A percentile compares a stretch with the other conserved stretches of the same genome.
These are phyloP conservation scores for Dicaeum eximium DNA, from an alignment of 2,113 vertebrate genomes.

Conservation along the genomic window DNA sequence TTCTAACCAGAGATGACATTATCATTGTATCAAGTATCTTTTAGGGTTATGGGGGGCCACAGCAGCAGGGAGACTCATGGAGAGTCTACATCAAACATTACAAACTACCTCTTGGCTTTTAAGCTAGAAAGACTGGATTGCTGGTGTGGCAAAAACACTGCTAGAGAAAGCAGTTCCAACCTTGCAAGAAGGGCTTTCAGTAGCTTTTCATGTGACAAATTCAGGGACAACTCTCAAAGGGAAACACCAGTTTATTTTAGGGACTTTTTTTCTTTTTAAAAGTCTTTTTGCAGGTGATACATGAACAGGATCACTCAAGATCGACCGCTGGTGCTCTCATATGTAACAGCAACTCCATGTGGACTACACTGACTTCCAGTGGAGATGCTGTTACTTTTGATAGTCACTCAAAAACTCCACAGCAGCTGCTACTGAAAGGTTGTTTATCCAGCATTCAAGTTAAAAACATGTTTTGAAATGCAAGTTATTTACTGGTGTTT, in stretches of 20 bases:
- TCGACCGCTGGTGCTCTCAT: constrained; percentile 49
- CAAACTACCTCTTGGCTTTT: background rate
- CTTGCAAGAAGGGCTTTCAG: background rate
- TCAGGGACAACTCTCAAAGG: background rate
- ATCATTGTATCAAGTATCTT: background rate
- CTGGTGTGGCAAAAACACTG: background rate
- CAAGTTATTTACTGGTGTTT: background rate
- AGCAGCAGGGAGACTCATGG: background rate
- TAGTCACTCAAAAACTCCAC: constrained; percentile 49
- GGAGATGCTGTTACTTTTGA: constrained; percentile 83
- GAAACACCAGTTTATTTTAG: background rate
- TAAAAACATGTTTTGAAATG: background rate
- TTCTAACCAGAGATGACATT: background rate
- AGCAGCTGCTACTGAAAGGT: background rate
- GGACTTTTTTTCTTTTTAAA: background rate
- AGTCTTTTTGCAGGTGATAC: background rate
- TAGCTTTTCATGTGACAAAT: background rate
- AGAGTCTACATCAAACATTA: background rate
- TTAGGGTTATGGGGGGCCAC: background rate
- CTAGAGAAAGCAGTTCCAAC: background rate
- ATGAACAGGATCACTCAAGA: background rate
- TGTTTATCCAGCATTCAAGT: background rate
- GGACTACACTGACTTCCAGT: constrained; percentile 76
- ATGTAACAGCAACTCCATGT: constrained; percentile 86
- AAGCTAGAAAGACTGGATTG: background rate